Evolutionary conservation across 2,797 vertebrate species (phyloP), one percentile per base, ranked within the genome.

Genomic region (Antennarius maculatus): DNA sequence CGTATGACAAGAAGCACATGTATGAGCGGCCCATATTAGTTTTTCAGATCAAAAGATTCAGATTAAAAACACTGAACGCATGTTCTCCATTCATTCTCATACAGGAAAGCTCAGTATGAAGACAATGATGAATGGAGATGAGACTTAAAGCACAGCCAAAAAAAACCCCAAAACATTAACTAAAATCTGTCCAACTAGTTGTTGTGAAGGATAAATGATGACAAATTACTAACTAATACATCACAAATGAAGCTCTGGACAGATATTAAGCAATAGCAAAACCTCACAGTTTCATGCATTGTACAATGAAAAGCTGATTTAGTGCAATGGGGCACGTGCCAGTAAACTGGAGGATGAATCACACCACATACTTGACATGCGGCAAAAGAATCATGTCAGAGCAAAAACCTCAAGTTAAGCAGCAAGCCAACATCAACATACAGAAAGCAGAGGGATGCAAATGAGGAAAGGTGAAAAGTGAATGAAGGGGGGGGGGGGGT

Each of bases 311-410:
- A 65, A 34, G 54, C 18, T 0, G 3, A 50, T 55, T 71, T n/a
- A 17, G 46, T 72, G 69, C 69, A 56, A 63, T 52, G 15, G 61
- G 69, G 61, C 41, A 49, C 6, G 52, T 42, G 62, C 17, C n/a
- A 65, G 50, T 59, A 31, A 66, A 45, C n/a, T 14, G 8, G 66
- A 64, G 48, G 69, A 18, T 57, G 14, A 47, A 43, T 61, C 28
- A 5, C 15, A 67, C 59, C 48, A 65, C 63, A 88, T 77, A 64
- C 54, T 60, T 28, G 49, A 70, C 73, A 51, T 54, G 67, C 76
- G 4, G 43, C 23, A 57, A 75, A 72, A 68, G 3, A 79, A 76
- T 80, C 63, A 66, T 62, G 67, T 74, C 64, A 28, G 52, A 2
- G 69, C 59, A 71, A 55, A 83, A 67, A 63, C 41, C 5, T 66